Evolutionary conservation across 2,888 invertebrate genomes (phyloP).

Genomic region (Venusia cambrica): DNA sequence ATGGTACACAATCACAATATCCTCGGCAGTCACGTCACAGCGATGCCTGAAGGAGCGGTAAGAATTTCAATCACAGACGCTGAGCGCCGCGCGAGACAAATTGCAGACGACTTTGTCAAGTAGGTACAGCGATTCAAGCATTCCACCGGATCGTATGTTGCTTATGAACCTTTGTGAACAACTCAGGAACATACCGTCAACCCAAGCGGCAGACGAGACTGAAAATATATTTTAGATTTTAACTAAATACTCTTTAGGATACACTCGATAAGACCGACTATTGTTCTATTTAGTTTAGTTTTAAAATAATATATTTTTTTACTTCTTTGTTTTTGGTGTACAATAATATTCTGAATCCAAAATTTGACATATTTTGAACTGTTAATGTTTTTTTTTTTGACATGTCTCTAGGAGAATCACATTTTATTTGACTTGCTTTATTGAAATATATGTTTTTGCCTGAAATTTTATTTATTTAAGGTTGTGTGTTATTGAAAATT

Average conservation of each 20-base stretch:
- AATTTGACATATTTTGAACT: no score
- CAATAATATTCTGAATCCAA: no score
- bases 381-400: no score
- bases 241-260: slow-evolving; percentile 7
- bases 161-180: slow-evolving; percentile 20
- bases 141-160: slow-evolving; percentile 24
- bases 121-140: slow-evolving; percentile 31
- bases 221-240: slow-evolving; percentile 13
- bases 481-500: no score
- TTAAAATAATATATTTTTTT: no score
- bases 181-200: slow-evolving; percentile 14
- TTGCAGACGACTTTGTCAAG: slow-evolving; percentile 51
- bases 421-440: no score
- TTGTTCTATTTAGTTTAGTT: no score
- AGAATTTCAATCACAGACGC: slow-evolving; percentile 56
- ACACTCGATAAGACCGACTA: no score
- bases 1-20: slow-evolving; percentile 24
- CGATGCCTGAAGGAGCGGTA: slow-evolving; percentile 44
- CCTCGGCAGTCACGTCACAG: slow-evolving; percentile 39
- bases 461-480: no score
- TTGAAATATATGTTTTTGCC: no score
- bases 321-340: no score
- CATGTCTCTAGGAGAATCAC: no score
- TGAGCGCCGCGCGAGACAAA: slow-evolving; percentile 49
- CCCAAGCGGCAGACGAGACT: slow-evolving; percentile 10